Evolutionary conservation across 1,140 invertebrate genomes (phyloP).

Genomic region (Pteromalus puparum): DNA sequence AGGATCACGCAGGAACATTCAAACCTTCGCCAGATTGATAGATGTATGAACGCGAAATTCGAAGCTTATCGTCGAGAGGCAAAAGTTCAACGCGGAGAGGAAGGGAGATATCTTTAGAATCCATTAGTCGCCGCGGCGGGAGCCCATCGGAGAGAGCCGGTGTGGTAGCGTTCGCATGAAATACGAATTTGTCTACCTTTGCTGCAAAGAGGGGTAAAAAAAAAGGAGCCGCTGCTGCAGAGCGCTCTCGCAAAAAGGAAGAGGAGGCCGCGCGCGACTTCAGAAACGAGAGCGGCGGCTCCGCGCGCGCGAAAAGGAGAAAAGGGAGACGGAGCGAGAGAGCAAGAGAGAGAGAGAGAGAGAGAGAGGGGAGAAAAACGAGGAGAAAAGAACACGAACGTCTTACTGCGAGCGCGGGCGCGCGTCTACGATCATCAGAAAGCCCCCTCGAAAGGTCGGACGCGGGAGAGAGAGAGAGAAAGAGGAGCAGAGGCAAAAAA

Average conservation of each 20-base stretch:
- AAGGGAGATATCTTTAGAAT: conserved; percentile 39
- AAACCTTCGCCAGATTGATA: too few relatives aligned
- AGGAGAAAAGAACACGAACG: conserved; percentile 48
- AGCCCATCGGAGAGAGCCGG: background rate
- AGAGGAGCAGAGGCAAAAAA: conserved; percentile 21
- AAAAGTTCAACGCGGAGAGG: background rate
- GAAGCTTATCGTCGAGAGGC: background rate
- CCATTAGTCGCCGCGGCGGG: conserved; percentile 10
- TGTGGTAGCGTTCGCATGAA: conserved; percentile 33
- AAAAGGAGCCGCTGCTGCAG: background rate
- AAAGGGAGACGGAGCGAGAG: background rate
- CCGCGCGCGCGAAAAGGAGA: background rate
- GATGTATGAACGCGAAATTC: too few relatives aligned
- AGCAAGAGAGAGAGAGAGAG: too few relatives aligned
- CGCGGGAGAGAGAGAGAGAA: background rate
- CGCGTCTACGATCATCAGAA: conserved; percentile 46
- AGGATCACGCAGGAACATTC: background rate
- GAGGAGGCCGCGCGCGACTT: background rate
- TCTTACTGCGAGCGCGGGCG: conserved; percentile 44
- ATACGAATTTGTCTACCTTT: conserved; percentile 51
- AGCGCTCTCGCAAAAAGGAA: background rate
- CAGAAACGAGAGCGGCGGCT: background rate
- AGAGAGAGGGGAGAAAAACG: conserved; percentile 25
- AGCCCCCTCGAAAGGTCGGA: conserved; percentile 44
- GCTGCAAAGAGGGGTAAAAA: background rate